Percentiles rank a stretch among this genome's conserved stretches.
These are phyloP conservation scores for Sebastes cheni DNA, from an alignment of 2,797 vertebrate species.

Conservation along the genomic window DNA sequence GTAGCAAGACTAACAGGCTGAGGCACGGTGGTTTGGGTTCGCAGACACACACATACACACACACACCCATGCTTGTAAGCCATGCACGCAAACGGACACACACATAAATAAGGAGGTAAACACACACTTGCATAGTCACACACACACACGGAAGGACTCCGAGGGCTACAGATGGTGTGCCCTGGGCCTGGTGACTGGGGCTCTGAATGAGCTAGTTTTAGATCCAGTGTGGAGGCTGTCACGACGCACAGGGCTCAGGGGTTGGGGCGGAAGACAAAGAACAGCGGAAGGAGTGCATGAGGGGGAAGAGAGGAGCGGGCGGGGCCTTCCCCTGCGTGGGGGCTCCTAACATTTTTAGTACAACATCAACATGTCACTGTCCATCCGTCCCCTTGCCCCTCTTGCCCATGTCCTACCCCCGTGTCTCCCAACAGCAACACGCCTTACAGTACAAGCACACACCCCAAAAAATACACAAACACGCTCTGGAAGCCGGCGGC, in stretches of 20 bases:
- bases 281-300: constrained; percentile 57
- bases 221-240: constrained; percentile 69
- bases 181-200: constrained; percentile 72
- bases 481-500: constrained; percentile 70
- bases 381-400: constrained; percentile 46
- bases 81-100: constrained; percentile 48
- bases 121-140: constrained; percentile 50
- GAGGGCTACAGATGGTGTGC: constrained; percentile 79
- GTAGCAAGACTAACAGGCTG: constrained; percentile 81
- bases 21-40: constrained; percentile 73
- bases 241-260: constrained; percentile 49
- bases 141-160: constrained; percentile 65
- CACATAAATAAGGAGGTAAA: constrained; percentile 59
- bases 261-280: constrained; percentile 70
- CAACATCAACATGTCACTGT: constrained; percentile 71
- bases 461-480: constrained; percentile 26
- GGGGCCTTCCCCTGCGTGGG: constrained; percentile 46
- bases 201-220: constrained; percentile 69
- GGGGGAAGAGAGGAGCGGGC: constrained; percentile 35
- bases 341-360: constrained; percentile 62
- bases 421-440: constrained; percentile 27
- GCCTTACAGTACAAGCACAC: constrained; percentile 31
- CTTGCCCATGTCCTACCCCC: constrained; percentile 35
- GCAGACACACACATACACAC: constrained; percentile 30
- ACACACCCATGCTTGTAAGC: constrained; percentile 44